Percentiles rank a stretch among this genome's conserved stretches.
Evolutionary conservation across 2,888 invertebrate species (phyloP).

Genomic region (Seira sanloemensis): DNA sequence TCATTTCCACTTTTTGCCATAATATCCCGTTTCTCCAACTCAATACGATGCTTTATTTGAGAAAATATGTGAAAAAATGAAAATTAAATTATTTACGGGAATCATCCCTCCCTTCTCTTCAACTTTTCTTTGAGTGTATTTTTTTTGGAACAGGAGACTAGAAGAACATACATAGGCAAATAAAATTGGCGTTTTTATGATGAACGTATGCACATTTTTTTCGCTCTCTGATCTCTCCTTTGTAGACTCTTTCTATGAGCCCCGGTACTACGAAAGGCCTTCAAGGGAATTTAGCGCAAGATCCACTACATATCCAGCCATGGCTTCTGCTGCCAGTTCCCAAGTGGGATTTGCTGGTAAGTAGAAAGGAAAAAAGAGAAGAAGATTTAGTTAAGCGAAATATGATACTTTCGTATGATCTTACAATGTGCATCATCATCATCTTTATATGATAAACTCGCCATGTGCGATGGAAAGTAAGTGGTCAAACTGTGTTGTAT

Average conservation of each 20-base stretch:
- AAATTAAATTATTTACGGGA: conserved; percentile 42
- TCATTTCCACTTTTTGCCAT: not conserved
- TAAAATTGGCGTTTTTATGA: conserved; percentile 24
- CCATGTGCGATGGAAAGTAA: not conserved
- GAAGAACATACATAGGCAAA: too few relatives aligned
- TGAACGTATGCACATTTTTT: not conserved
- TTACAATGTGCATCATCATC: conserved; percentile 14
- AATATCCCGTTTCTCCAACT: not conserved
- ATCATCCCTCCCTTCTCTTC: not conserved
- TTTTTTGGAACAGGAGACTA: not conserved
- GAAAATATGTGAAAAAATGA: not conserved
- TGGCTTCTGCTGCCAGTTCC: conserved; percentile 51
- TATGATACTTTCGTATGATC: conserved; percentile 19
- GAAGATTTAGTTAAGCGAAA: conserved; percentile 19
- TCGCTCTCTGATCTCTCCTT: not conserved
- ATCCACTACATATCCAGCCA: conserved; percentile 64
- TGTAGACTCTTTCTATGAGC: conserved; percentile 52
- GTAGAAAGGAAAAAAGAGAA: conserved; percentile 14
- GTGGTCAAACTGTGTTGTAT: conserved; percentile 32
- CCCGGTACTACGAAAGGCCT: conserved; percentile 57
- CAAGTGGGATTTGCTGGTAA: conserved; percentile 69
- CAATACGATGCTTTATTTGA: too few relatives aligned
- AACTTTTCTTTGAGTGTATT: not conserved
- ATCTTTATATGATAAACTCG: not conserved
- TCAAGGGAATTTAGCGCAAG: conserved; percentile 64